Conservation (phyloP, 2,888 invertebrate genomes). For the Aphidius colemani region DNA sequence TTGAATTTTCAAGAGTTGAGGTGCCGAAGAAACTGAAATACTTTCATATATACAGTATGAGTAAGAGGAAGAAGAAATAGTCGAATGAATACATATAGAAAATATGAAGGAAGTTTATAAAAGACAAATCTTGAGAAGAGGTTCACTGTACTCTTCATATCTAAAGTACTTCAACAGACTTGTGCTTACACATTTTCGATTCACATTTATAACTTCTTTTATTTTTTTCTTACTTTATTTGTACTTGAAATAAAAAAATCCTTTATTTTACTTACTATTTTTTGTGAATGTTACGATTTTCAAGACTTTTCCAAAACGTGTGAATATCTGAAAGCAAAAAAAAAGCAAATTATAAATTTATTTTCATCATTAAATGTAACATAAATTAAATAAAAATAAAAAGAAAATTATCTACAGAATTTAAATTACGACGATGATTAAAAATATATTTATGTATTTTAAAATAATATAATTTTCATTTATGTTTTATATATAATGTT, state of each 20-base stretch:
- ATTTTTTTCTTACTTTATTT: neutral
- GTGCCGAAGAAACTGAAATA: constrained; percentile 10
- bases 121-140: constrained; percentile 37
- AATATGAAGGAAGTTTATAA: constrained; percentile 25
- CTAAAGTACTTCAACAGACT: constrained; percentile 43
- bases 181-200: constrained; percentile 21
- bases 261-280: constrained; percentile 84
- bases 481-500: no score
- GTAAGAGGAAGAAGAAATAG: constrained; percentile 13
- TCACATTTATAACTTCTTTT: neutral
- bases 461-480: no score
- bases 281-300: constrained; percentile 99
- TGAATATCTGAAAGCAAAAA: constrained; percentile 83
- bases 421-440: no score
- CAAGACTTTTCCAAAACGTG: constrained; percentile 96
- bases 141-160: constrained; percentile 32
- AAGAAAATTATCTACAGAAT: no score
- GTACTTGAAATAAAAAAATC: constrained; percentile 1
- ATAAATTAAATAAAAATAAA: no score
- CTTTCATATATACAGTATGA: constrained; percentile 8
- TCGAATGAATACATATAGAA: constrained; percentile 10
- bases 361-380: no score
- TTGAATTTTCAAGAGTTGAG: constrained; percentile 20
- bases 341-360: no score
- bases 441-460: no score